Evolutionary conservation across 2,797 vertebrate genomes (phyloP), one percentile per base, ranked within the genome.

Genomic region (Petrocephalus schoutedeni): DNA sequence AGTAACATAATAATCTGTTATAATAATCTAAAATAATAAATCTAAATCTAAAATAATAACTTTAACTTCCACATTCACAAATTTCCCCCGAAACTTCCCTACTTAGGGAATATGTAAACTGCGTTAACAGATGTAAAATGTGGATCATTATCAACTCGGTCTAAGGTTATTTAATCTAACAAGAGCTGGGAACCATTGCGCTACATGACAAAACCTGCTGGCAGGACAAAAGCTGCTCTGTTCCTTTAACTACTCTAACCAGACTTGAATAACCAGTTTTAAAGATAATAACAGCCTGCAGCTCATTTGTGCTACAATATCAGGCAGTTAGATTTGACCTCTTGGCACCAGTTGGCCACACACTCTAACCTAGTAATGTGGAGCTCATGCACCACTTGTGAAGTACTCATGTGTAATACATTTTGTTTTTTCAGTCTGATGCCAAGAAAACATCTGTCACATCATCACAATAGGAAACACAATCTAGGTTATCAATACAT

Each of bases 401-500:
- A 21, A 59, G n/a, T n/a, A n/a, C 3, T n/a, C 57, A 59, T 67
- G 3, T 28, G 32, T 67, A 67, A 28, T 32, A 7, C 10, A 14
- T 28, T 67, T 67, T 32, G 9, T 67, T 67, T 67, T 67, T 32
- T 21, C 3, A 4, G 2, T 5, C 61, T 4, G 4, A 23, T 41
- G 16, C 28, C 3, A 6, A 80, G 28, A 80, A 16, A 80, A 16
- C 4, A 6, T 4, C 3, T 71, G 92, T 93, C 59, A 89, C 88
- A 88, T 86, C 45, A 85, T 16, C 86, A 90, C 51, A 93, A 87
- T 90, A 89, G 90, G 88, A 90, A 92, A 91, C 86, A 88, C 90
- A 86, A 90, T 88, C 80, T 87, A 49, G 28, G 85, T 87, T 89
- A 86, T 64, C 54, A 7, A 41, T 90, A 88, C 89, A 87, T 88